Conservation (phyloP, 2,113 vertebrate species). For the Nanorana parkeri region DNA sequence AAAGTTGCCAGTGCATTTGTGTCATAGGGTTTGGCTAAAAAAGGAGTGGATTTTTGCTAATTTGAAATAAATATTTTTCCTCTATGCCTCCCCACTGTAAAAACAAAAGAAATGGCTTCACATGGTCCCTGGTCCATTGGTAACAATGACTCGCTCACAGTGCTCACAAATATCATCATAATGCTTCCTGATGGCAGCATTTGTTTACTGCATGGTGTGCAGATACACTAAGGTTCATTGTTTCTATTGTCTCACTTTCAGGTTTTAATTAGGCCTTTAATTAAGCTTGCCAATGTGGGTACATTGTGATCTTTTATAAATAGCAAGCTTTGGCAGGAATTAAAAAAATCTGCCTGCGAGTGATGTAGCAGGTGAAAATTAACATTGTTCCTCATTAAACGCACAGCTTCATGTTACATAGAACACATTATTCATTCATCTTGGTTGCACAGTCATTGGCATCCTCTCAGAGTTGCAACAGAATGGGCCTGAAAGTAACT, state of each 20-base stretch:
- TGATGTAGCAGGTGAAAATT: conserved; percentile 9
- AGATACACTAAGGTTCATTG: background rate
- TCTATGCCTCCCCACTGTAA: no score
- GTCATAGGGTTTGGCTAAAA: no score
- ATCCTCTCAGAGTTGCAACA: no score
- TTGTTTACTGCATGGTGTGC: background rate
- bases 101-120: no score
- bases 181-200: background rate
- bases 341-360: background rate
- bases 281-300: background rate
- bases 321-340: background rate
- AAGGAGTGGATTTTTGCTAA: no score
- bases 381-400: background rate
- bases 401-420: no score
- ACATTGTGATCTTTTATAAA: conserved; percentile 2
- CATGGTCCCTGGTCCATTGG: background rate
- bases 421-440: no score
- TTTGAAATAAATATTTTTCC: no score
- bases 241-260: background rate
- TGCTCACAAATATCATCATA: background rate
- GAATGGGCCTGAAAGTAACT: no score
- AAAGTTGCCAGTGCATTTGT: no score
- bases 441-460: no score
- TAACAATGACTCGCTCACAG: background rate
- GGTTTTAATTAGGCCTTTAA: background rate